Percentiles rank a stretch among this genome's conserved stretches.
Conservation (phyloP, 2,888 invertebrate genomes). For the Myopa tessellatipennis region DNA sequence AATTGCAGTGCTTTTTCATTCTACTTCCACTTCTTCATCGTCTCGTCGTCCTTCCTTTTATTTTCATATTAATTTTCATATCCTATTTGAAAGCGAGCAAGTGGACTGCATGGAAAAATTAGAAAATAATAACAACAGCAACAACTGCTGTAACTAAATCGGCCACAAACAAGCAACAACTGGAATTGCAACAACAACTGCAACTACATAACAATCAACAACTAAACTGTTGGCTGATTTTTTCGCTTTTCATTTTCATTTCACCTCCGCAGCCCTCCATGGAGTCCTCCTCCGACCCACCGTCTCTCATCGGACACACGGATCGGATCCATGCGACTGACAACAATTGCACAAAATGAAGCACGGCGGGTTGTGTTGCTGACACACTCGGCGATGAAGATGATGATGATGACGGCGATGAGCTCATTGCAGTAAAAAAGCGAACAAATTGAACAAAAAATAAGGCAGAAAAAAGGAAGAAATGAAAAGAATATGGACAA, state of each 20-base stretch:
- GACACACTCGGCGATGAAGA: slow-evolving; percentile 18
- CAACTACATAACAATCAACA: slow-evolving; percentile 23
- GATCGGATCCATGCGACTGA: not conserved
- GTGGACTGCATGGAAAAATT: slow-evolving; percentile 24
- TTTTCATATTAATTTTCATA: slow-evolving; percentile 26
- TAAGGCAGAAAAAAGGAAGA: not conserved
- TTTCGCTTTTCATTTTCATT: not conserved
- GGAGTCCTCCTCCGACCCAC: no score
- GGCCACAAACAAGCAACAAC: slow-evolving; percentile 10
- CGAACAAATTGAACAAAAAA: not conserved
- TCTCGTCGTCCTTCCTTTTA: not conserved
- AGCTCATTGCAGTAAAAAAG: not conserved
- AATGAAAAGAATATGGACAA: not conserved
- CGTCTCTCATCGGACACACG: not conserved
- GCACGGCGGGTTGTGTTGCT: slow-evolving; percentile 14
- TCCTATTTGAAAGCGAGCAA: slow-evolving; percentile 38
- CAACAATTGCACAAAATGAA: slow-evolving; percentile 34
- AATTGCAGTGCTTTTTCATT: slow-evolving; percentile 49
- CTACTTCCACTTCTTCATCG: not conserved
- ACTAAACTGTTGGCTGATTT: slow-evolving; percentile 31
- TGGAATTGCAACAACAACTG: slow-evolving; percentile 8
- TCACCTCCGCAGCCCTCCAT: not conserved
- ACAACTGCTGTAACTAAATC: not conserved
- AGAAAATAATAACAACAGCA: slow-evolving; percentile 5
- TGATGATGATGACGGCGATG: slow-evolving; percentile 21